Conservation (phyloP, 2,888 invertebrate species). For the Heliconius ethilla region DNA sequence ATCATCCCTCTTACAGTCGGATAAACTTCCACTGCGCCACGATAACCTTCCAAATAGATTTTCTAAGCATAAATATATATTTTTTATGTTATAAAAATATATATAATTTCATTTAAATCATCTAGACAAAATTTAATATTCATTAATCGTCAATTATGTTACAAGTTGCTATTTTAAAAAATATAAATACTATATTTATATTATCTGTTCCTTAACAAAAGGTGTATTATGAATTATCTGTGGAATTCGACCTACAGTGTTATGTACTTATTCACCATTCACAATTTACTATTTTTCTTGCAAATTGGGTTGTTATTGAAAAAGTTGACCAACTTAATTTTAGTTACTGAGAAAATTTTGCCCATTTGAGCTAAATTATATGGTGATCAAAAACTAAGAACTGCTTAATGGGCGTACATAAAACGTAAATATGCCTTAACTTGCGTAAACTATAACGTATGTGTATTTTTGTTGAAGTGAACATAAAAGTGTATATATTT, state of each 20-base stretch:
- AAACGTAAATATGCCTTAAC: constrained; percentile 58
- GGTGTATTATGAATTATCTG: constrained; percentile 36
- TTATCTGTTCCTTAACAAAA: constrained; percentile 7
- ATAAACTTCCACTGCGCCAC: background rate
- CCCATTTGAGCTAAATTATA: background rate
- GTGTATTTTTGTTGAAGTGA: constrained; percentile 56
- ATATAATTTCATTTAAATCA: too few relatives aligned
- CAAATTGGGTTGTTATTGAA: constrained; percentile 71
- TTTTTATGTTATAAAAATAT: too few relatives aligned
- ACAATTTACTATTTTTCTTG: constrained; percentile 55
- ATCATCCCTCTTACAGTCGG: background rate
- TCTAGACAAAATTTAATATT: too few relatives aligned
- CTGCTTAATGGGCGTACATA: background rate
- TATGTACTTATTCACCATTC: constrained; percentile 50
- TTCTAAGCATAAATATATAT: background rate
- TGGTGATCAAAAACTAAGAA: constrained; percentile 21
- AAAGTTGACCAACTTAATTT: constrained; percentile 45
- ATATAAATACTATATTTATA: background rate
- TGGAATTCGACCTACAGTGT: constrained; percentile 30
- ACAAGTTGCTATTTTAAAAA: background rate
- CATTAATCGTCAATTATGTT: background rate
- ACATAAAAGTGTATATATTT: constrained; percentile 35
- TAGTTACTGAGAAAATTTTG: constrained; percentile 8
- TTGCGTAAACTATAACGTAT: constrained; percentile 59
- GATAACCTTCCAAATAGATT: background rate